Conservation (phyloP, 2,113 vertebrate genomes). For the Sinocyclocheilus grahami region DNA sequence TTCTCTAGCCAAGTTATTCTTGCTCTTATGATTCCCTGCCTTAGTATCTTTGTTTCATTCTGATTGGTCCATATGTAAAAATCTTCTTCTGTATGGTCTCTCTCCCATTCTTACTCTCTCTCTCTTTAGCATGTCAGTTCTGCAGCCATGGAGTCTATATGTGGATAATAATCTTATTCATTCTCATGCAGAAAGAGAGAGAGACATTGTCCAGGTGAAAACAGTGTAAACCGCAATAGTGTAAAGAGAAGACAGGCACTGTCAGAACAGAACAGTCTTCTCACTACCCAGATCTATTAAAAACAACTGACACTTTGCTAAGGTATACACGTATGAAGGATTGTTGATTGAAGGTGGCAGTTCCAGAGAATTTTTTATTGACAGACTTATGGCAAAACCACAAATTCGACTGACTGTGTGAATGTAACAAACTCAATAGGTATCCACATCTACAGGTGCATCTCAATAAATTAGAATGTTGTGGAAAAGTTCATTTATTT, state of each 20-base stretch:
- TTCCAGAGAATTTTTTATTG: not conserved
- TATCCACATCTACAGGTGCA: not conserved
- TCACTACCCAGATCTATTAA: not conserved
- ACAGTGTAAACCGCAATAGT: not conserved
- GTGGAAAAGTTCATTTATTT: no score
- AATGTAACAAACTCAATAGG: not conserved
- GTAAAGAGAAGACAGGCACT: slow-evolving; percentile 9
- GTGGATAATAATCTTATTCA: not conserved
- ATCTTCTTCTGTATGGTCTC: not conserved
- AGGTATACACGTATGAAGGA: not conserved
- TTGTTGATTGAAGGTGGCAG: slow-evolving; percentile 4
- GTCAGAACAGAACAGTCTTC: not conserved
- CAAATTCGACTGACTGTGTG: not conserved
- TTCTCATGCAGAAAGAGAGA: not conserved
- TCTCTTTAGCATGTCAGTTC: not conserved
- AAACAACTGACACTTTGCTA: not conserved
- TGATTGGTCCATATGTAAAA: not conserved
- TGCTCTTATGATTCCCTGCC: not conserved
- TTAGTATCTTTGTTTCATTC: slow-evolving; percentile 13
- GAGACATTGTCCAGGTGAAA: not conserved
- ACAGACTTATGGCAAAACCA: not conserved
- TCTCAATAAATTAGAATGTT: no score
- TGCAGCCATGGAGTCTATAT: not conserved
- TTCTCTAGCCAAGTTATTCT: not conserved
- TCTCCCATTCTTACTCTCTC: not conserved